Percentiles rank a stretch among this genome's conserved stretches.
Conservation (phyloP, 1,140 invertebrate species). For the Drosophila setifemur region DNA sequence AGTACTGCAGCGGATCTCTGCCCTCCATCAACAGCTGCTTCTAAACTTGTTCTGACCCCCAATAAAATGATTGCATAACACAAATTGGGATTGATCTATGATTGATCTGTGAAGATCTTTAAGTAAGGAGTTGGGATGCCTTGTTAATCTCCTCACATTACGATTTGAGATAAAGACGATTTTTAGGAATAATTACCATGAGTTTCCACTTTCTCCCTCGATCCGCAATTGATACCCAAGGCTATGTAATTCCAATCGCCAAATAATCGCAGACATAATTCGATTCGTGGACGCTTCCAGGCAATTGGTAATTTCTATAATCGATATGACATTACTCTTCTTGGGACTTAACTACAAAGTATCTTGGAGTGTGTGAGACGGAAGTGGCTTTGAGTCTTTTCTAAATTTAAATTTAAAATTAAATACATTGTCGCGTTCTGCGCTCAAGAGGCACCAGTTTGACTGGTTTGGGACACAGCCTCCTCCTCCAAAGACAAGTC, state of each 20-base stretch:
- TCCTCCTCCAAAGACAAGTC: constrained; percentile 10
- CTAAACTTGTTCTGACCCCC: constrained; percentile 11
- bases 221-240: constrained; percentile 11
- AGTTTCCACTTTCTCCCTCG: constrained; percentile 26
- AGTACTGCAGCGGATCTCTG: constrained; percentile 51
- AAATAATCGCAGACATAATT: constrained; percentile 21
- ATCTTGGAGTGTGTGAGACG: not conserved
- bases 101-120: no score
- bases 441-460: constrained; percentile 13
- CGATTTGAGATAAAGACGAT: no score
- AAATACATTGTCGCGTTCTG: constrained; percentile 18
- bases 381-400: constrained; percentile 26
- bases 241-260: constrained; percentile 29
- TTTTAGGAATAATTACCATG: no score
- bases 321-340: constrained; percentile 31
- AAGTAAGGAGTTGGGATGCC: no score
- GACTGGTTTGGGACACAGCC: constrained; percentile 17
- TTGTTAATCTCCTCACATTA: no score
- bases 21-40: constrained; percentile 60
- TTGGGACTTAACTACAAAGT: not conserved
- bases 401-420: constrained; percentile 18
- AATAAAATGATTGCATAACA: constrained; percentile 15
- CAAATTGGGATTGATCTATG: not conserved
- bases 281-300: constrained; percentile 13
- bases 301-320: constrained; percentile 31